Percentiles rank a stretch among this genome's conserved stretches.
phyloP scores from a whole-genome alignment of 2,797 vertebrate genomes.

The Halcyon smyrnensis region DNA sequence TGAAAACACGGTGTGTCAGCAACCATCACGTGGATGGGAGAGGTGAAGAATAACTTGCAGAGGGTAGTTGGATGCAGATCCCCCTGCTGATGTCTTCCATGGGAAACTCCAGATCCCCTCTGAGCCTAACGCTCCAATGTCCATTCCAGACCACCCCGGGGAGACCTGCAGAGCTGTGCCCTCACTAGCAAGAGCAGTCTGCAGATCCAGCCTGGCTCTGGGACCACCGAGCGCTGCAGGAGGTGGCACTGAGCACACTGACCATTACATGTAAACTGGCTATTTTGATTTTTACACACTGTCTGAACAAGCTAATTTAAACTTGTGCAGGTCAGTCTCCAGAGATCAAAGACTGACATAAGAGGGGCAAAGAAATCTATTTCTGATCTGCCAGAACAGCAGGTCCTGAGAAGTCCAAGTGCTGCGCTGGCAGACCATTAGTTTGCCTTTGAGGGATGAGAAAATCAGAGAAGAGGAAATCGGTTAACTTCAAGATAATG shows the following conservation, averaged over 20 bases:
- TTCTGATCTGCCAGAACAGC: conserved; percentile 47
- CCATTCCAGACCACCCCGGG: rapidly evolving
- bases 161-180: neutral
- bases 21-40: neutral
- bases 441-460: conserved; percentile 20
- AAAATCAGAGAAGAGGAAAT: neutral
- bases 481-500: neutral
- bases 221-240: rapidly evolving
- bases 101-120: neutral
- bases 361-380: conserved; percentile 33
- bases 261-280: rapidly evolving
- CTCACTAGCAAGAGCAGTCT: neutral
- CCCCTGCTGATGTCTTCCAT: rapidly evolving
- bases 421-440: neutral
- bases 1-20: neutral
- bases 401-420: neutral
- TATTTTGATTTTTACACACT: neutral
- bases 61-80: neutral
- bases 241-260: rapidly evolving
- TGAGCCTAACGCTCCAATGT: neutral
- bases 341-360: conserved; percentile 31
- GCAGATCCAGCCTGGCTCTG: neutral
- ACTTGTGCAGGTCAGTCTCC: conserved; percentile 1
- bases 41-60: neutral
- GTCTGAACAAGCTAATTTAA: neutral